Percentiles rank a stretch among this genome's conserved stretches.
phyloP scores from a whole-genome alignment of 2,888 invertebrate species.

The Baccha elongata region DNA sequence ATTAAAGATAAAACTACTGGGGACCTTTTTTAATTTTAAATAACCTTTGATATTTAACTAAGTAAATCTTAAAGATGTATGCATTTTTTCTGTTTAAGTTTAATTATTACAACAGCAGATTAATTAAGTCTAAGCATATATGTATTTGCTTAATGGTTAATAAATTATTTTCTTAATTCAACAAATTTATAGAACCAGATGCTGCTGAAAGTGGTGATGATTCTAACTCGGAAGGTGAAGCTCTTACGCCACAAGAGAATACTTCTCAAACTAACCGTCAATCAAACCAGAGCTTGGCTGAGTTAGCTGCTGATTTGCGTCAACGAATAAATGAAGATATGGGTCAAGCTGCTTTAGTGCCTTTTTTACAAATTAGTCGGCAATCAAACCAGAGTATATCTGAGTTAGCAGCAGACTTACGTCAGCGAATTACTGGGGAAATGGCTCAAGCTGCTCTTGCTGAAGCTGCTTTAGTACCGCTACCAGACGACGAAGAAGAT shows the following conservation, averaged over 20 bases:
- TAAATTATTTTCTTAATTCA: too few species aligned
- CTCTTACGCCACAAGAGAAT: conserved; percentile 30
- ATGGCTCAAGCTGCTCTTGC: conserved; percentile 41
- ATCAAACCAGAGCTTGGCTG: conserved; percentile 38
- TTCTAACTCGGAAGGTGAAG: conserved; percentile 64
- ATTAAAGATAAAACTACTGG: too few species aligned
- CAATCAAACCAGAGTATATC: neutral
- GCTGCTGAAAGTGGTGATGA: conserved; percentile 76
- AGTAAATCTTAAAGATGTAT: too few species aligned
- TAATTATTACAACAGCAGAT: too few species aligned
- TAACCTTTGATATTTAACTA: too few species aligned
- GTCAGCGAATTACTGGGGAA: conserved; percentile 26
- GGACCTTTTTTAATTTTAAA: neutral
- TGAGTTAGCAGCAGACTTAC: conserved; percentile 15
- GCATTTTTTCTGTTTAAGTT: too few species aligned
- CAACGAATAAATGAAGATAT: too few species aligned
- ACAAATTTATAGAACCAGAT: conserved; percentile 5
- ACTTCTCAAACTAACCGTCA: conserved; percentile 10
- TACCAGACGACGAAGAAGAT: conserved; percentile 68
- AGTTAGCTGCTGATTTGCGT: too few species aligned
- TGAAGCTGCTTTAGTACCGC: conserved; percentile 47
- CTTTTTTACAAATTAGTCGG: neutral
- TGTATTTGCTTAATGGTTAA: too few species aligned
- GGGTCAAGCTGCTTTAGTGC: too few species aligned
- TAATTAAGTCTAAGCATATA: too few species aligned